Evolutionary conservation across 2,888 invertebrate species (phyloP).

Genomic region (Mantis religiosa): DNA sequence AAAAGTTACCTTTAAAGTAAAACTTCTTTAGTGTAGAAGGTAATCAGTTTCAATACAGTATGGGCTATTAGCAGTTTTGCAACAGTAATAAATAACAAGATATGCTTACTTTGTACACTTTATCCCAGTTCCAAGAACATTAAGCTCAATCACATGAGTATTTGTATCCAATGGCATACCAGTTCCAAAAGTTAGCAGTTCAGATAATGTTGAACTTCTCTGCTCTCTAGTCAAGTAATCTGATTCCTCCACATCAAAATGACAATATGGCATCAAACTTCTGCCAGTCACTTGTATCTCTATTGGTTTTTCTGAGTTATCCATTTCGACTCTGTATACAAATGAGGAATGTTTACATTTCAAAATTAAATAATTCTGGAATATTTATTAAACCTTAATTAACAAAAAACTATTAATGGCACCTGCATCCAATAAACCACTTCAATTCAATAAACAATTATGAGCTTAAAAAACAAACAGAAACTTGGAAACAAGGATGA

Average conservation of each 20-base stretch:
- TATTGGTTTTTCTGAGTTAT: constrained; percentile 42
- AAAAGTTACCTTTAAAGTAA: too few species aligned
- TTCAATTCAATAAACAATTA: too few species aligned
- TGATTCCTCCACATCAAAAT: constrained; percentile 64
- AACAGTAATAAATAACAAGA: too few species aligned
- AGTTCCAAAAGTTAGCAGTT: constrained; percentile 38
- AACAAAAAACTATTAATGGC: not conserved
- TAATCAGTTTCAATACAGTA: too few species aligned
- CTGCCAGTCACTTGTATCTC: constrained; percentile 50
- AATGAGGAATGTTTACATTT: not conserved
- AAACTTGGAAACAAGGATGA: too few species aligned
- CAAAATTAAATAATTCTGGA: not conserved
- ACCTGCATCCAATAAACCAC: not conserved
- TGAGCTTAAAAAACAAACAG: too few species aligned
- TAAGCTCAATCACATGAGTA: constrained; percentile 60
- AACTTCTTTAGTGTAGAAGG: too few species aligned
- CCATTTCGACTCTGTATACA: constrained; percentile 46
- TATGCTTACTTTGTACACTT: constrained; percentile 48
- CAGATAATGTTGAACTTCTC: constrained; percentile 42
- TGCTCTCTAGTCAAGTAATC: constrained; percentile 56
- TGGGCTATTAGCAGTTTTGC: too few species aligned
- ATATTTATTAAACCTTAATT: not conserved
- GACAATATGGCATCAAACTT: constrained; percentile 64
- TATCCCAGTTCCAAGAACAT: constrained; percentile 58
- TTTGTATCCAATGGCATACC: constrained; percentile 46